Evolutionary conservation across 2,888 invertebrate genomes (phyloP).

Genomic region (Pachycephus smyrnensis): DNA sequence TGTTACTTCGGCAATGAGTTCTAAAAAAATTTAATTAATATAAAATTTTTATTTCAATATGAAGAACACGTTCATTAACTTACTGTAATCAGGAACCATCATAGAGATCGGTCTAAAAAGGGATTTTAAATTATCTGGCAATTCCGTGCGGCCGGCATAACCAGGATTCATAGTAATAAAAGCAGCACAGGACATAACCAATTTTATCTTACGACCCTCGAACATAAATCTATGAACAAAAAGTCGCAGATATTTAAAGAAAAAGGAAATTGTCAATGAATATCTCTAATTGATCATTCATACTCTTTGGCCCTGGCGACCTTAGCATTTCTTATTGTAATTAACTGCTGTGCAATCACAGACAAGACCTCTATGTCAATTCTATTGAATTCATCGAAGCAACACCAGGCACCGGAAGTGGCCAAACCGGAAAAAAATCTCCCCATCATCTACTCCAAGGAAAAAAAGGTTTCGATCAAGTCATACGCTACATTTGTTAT

Average conservation of each 20-base stretch:
- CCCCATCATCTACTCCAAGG: slow-evolving; percentile 82
- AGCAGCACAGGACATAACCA: slow-evolving; percentile 83
- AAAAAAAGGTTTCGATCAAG: not conserved
- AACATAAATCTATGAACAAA: slow-evolving; percentile 79
- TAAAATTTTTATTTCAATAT: not conserved
- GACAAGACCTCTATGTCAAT: slow-evolving; percentile 92
- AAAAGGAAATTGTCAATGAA: slow-evolving; percentile 1
- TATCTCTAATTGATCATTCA: slow-evolving; percentile 15
- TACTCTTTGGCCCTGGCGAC: slow-evolving; percentile 73
- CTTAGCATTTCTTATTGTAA: slow-evolving; percentile 89
- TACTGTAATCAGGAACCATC: slow-evolving; percentile 94
- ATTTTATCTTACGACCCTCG: slow-evolving; percentile 88
- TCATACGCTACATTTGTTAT: not conserved
- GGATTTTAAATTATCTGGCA: slow-evolving; percentile 90
- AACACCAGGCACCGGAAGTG: slow-evolving; percentile 93
- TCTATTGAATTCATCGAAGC: slow-evolving; percentile 92
- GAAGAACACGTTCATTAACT: slow-evolving; percentile 20
- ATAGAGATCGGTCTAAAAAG: slow-evolving; percentile 88
- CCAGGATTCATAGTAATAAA: slow-evolving; percentile 96
- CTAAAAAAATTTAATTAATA: slow-evolving; percentile 60
- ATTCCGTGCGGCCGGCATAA: slow-evolving; percentile 88
- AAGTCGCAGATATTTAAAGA: slow-evolving; percentile 3
- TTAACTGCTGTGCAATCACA: slow-evolving; percentile 90
- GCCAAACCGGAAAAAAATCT: slow-evolving; percentile 90
- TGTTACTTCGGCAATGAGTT: slow-evolving; percentile 90